Base-by-base conservation (phyloP, 2,888 invertebrate species). In the Dryobota labecula region DNA sequence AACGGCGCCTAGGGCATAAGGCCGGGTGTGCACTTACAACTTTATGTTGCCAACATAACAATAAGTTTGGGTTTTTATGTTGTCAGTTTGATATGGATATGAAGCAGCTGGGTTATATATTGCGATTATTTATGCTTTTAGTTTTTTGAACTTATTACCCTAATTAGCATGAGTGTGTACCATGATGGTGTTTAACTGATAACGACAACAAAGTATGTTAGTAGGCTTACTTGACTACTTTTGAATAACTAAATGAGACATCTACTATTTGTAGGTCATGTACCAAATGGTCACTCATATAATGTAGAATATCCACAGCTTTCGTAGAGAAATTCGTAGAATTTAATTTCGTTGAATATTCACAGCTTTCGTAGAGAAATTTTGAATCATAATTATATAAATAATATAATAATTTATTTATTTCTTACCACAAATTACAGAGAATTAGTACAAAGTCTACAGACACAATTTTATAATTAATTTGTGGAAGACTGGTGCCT, bases 1-100 rank as follows among this genome's bases (percentile, higher is more conserved):
- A 82, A 80, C 86, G 89, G 89, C 88, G 90, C 89, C 89, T 84
- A 77, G 70, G 76, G 77, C 75, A 79, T 88, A 85, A 86, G 66
- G 87, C 81, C 78, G 61, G 81, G 82, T 82, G 80, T 78, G 78
- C 82, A 77, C 78, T 68, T 11, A 62, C 65, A 49, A 62, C 61
- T 76, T 83, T 69, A 70, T 75, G 75, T 74, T 73, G 61, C 49
- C 62, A 74, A 65, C 72, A 73, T 74, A 68, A 80, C 60, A 41
- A 72, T 78, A 77, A 81, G 57, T 78, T 70, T 64, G 41, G 33
- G 65, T 38, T 72, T 73, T 78, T 76, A 81, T 76, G 43, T 54
- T 41, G 58, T 51, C 41, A 30, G 30, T 68, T 73, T 53, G 63
- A 64, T 65, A 70, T 70, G 61, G 74, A 66, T 76, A 76, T 58